These are phyloP conservation scores for Chloroclystis v-ata DNA, from an alignment of 2,888 invertebrate species.

Conservation along the genomic window DNA sequence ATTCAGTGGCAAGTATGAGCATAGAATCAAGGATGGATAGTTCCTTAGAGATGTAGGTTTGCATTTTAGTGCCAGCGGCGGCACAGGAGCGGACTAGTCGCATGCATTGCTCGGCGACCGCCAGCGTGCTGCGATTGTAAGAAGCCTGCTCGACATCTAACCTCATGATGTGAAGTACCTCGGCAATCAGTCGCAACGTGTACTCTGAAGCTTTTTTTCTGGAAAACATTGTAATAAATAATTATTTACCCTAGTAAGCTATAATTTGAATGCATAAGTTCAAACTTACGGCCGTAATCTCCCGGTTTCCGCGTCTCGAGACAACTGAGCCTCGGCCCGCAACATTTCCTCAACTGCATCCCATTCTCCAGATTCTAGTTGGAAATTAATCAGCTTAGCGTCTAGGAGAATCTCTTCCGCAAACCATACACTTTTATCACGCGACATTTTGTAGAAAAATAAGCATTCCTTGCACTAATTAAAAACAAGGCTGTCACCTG, in stretches of 20 bases:
- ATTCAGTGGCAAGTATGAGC: constrained; percentile 67
- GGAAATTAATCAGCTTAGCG: constrained; percentile 72
- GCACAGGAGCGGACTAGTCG: constrained; percentile 75
- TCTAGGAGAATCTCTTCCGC: constrained; percentile 73
- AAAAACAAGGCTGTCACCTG: too few species aligned
- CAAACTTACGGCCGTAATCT: constrained; percentile 66
- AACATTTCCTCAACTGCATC: constrained; percentile 75
- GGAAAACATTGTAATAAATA: constrained; percentile 29
- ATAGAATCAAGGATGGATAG: constrained; percentile 71
- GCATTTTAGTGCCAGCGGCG: constrained; percentile 72
- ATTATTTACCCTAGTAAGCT: background rate
- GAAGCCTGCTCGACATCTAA: constrained; percentile 70
- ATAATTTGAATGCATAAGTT: background rate
- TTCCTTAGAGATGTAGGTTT: constrained; percentile 73
- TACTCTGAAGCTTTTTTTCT: constrained; percentile 76
- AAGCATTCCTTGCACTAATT: background rate
- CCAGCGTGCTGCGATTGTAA: constrained; percentile 68
- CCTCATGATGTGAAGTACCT: constrained; percentile 72
- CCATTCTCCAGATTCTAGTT: constrained; percentile 74
- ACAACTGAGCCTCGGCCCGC: constrained; percentile 71
- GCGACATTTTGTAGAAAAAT: constrained; percentile 53
- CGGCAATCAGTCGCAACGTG: constrained; percentile 69
- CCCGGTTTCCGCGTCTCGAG: constrained; percentile 70
- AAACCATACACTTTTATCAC: constrained; percentile 76
- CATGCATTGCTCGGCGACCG: constrained; percentile 73